Evolutionary conservation across 1,140 invertebrate species (phyloP).

Genomic region (Aethina tumida): DNA sequence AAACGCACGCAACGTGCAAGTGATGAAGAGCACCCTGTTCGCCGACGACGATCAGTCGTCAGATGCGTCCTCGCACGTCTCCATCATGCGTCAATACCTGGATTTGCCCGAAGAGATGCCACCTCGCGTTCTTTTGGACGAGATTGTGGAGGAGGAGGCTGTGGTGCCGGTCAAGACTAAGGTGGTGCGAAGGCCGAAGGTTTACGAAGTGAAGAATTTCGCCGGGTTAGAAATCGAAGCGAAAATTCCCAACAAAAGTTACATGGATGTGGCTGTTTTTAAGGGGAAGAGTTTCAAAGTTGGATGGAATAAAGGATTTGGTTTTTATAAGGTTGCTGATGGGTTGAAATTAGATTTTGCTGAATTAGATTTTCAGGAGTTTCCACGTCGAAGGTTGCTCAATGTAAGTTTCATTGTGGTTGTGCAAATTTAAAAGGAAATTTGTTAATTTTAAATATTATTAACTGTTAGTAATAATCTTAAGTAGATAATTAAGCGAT

Average conservation of each 20-base stretch:
- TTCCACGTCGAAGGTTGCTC: no score
- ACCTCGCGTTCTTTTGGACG: no score
- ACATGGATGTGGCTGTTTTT: slow-evolving; percentile 54
- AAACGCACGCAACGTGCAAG: slow-evolving; percentile 17
- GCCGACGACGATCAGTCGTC: slow-evolving; percentile 20
- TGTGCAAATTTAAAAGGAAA: no score
- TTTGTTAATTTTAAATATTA: no score
- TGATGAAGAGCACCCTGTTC: slow-evolving; percentile 21
- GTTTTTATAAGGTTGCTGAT: no score
- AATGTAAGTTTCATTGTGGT: no score
- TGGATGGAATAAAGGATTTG: slow-evolving; percentile 63
- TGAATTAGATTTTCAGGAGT: no score
- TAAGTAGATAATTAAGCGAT: no score
- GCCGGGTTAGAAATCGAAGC: background rate
- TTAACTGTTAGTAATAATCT: no score
- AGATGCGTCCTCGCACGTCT: slow-evolving; percentile 16
- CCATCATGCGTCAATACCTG: slow-evolving; percentile 16
- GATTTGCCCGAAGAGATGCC: slow-evolving; percentile 15
- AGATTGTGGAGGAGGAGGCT: slow-evolving; percentile 14
- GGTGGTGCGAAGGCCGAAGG: slow-evolving; percentile 16
- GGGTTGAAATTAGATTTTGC: no score
- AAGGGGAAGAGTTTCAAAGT: slow-evolving; percentile 61
- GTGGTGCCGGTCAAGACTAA: slow-evolving; percentile 10
- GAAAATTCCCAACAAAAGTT: slow-evolving; percentile 34
- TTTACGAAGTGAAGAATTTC: slow-evolving; percentile 18